Evolutionary conservation across 2,888 invertebrate genomes (phyloP).

Genomic region (Tiliacea citrago): DNA sequence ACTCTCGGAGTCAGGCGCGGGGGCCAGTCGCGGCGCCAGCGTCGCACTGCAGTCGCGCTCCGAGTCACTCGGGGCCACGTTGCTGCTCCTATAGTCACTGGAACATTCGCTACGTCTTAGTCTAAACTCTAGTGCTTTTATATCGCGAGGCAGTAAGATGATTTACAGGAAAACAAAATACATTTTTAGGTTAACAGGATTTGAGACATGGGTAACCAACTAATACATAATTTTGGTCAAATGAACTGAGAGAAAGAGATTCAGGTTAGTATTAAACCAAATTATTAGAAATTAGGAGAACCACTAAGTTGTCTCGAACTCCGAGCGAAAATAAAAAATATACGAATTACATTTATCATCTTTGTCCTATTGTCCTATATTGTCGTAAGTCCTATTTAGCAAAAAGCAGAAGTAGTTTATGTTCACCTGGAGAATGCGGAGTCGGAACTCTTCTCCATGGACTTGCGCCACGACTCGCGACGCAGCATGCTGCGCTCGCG

Average conservation of each 20-base stretch:
- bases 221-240: not conserved
- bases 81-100: constrained; percentile 98
- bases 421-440: constrained; percentile 97
- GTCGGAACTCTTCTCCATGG: constrained; percentile 97
- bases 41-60: constrained; percentile 95
- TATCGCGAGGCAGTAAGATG: not conserved
- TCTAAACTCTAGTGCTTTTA: constrained; percentile 28
- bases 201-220: not conserved
- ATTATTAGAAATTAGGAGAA: not conserved
- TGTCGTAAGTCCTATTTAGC: not conserved
- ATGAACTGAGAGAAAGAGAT: not conserved
- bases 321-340: not conserved
- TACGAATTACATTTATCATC: not conserved
- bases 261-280: not conserved
- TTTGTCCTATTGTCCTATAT: no score
- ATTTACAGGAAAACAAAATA: not conserved
- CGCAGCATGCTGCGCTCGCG: constrained; percentile 90
- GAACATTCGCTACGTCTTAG: constrained; percentile 79
- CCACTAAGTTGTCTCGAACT: not conserved
- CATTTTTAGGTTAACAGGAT: not conserved
- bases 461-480: constrained; percentile 97
- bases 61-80: constrained; percentile 97
- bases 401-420: constrained; percentile 66
- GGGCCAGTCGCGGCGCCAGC: constrained; percentile 85
- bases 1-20: constrained; percentile 95